These are phyloP conservation scores for Mimas tiliae DNA, from an alignment of 2,888 invertebrate species.

Conservation along the genomic window DNA sequence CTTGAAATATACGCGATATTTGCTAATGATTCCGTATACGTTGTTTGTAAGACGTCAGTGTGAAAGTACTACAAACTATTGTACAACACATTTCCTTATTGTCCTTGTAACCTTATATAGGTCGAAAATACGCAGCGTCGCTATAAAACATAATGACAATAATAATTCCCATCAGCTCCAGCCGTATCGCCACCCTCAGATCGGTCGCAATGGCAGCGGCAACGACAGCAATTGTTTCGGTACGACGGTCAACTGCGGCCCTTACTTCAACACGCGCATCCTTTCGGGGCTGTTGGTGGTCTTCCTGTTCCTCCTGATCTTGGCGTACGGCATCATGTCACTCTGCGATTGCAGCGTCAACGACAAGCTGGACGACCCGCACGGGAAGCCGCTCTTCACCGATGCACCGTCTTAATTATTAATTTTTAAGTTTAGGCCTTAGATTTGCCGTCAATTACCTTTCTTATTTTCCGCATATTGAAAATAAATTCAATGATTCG, in stretches of 20 bases:
- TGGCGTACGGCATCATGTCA: constrained; percentile 45
- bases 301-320: constrained; percentile 42
- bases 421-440: background rate
- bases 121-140: no score
- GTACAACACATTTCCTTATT: no score
- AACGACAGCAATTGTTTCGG: constrained; percentile 40
- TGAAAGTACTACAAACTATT: no score
- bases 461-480: background rate
- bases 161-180: constrained; percentile 35
- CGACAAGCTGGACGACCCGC: constrained; percentile 58
- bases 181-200: constrained; percentile 30
- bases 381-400: constrained; percentile 40
- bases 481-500: background rate
- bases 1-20: no score
- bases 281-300: constrained; percentile 49
- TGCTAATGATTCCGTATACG: no score
- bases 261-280: constrained; percentile 54
- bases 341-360: constrained; percentile 48
- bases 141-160: background rate
- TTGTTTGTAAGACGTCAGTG: no score
- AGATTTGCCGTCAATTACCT: background rate
- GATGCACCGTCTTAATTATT: constrained; percentile 2
- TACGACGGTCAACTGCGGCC: constrained; percentile 53
- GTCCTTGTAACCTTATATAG: no score
- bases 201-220: constrained; percentile 3